These are phyloP conservation scores for Desmodus rotundus DNA, from an alignment of 2,113 vertebrate genomes.

Conservation along the genomic window DNA sequence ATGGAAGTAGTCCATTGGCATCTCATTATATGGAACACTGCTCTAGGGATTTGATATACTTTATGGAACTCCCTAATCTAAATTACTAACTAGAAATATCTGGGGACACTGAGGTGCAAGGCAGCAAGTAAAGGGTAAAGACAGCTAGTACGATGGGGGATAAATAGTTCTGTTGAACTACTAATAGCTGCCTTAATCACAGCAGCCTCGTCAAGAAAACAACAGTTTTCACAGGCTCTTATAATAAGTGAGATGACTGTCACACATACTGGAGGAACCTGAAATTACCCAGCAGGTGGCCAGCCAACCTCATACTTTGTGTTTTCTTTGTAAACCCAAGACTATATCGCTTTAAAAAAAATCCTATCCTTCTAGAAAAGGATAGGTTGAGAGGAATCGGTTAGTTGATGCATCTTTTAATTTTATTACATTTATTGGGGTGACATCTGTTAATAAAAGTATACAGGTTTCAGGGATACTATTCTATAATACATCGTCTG, in stretches of 20 bases:
- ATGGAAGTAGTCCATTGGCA: not conserved
- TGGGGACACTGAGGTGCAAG: not conserved
- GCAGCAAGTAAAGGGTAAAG: not conserved
- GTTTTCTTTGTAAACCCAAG: conserved; percentile 39
- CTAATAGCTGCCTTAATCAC: not conserved
- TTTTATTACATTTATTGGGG: too few relatives aligned
- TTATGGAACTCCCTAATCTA: not conserved
- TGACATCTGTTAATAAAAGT: too few relatives aligned
- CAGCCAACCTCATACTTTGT: conserved; percentile 27
- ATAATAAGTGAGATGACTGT: conserved; percentile 13
- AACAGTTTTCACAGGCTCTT: not conserved
- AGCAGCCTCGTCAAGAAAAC: not conserved
- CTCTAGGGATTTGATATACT: not conserved
- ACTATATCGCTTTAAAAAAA: not conserved
- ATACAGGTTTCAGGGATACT: too few relatives aligned
- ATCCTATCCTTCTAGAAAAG: not conserved
- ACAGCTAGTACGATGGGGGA: not conserved
- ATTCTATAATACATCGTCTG: too few relatives aligned
- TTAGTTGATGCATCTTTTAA: not conserved
- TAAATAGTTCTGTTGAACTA: not conserved
- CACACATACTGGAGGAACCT: conserved; percentile 18
- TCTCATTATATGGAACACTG: not conserved
- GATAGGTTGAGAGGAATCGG: not conserved
- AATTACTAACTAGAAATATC: not conserved
- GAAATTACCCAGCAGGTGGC: conserved; percentile 50